Evolutionary conservation across 2,888 invertebrate genomes (phyloP).

Genomic region (Protonemura montana): DNA sequence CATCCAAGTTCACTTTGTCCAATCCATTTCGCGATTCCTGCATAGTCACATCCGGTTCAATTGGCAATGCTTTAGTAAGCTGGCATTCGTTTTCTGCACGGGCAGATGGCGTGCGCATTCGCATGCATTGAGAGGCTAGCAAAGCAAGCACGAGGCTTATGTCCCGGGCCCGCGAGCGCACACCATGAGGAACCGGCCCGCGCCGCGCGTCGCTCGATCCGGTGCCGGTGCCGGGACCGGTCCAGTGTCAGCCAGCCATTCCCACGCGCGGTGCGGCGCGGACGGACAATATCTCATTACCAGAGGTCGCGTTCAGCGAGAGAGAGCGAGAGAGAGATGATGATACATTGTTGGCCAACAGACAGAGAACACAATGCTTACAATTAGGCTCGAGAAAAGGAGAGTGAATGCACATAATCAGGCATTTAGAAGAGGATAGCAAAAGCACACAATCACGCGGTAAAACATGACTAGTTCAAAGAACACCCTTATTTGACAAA

Average conservation of each 20-base stretch:
- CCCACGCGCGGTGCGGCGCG: slow-evolving; percentile 44
- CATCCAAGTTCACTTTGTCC: not conserved
- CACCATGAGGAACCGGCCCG: not conserved
- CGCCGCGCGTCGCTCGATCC: not conserved
- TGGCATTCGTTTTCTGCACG: not conserved
- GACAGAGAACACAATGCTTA: slow-evolving; percentile 33
- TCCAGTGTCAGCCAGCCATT: not conserved
- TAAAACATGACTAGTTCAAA: slow-evolving; percentile 26
- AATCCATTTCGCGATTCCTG: slow-evolving; percentile 1
- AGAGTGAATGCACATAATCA: slow-evolving; percentile 47
- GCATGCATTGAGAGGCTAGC: not conserved
- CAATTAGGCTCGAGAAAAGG: slow-evolving; percentile 37
- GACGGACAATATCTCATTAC: slow-evolving; percentile 50
- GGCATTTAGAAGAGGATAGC: slow-evolving; percentile 28
- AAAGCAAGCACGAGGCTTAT: not conserved
- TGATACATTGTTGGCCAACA: slow-evolving; percentile 9
- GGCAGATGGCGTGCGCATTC: not conserved
- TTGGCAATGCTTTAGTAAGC: not conserved
- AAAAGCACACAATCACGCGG: slow-evolving; percentile 31
- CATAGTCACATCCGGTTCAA: slow-evolving; percentile 4
- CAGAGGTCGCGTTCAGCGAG: slow-evolving; percentile 36
- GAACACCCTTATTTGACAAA: slow-evolving; percentile 17
- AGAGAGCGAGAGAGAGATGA: slow-evolving; percentile 27
- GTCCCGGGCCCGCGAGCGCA: not conserved
- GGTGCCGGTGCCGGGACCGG: not conserved